Evolutionary conservation across 2,113 vertebrate species (phyloP), one percentile per base, ranked within the genome.

Genomic region (Ctenodactylus gundi): DNA sequence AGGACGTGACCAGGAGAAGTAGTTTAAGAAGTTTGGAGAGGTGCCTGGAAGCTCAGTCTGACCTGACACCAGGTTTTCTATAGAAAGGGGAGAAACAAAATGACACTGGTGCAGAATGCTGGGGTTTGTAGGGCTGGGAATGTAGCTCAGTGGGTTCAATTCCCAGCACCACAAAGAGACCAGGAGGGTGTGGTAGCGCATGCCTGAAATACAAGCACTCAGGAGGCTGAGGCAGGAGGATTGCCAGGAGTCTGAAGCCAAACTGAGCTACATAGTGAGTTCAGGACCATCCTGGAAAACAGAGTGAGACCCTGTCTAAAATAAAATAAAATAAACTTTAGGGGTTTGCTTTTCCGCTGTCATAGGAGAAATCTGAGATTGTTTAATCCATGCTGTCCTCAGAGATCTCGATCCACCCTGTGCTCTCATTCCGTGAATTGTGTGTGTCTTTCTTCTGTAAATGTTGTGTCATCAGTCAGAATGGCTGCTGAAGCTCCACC

Each of bases 91-190:
- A 76, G 62, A 92, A 86, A 14, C 23, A 82, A 85, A 89, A 51
- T 64, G 85, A 88, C 58, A 68, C 18, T 84, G 77, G n/a, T 78
- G 88, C 62, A 81, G 62, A 88, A n/a, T n/a, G n/a, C n/a, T n/a
- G n/a, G n/a, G n/a, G n/a, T n/a, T n/a, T n/a, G n/a, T n/a, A n/a
- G n/a, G n/a, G n/a, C n/a, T n/a, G n/a, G n/a, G n/a, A n/a, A n/a
- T n/a, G n/a, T n/a, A n/a, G n/a, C n/a, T n/a, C n/a, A n/a, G n/a
- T n/a, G n/a, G n/a, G n/a, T n/a, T n/a, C n/a, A n/a, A n/a, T n/a
- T n/a, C n/a, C n/a, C n/a, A n/a, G n/a, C n/a, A n/a, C n/a, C n/a
- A n/a, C n/a, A n/a, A n/a, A n/a, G n/a, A n/a, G n/a, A n/a, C n/a
- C n/a, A n/a, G n/a, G n/a, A n/a, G n/a, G n/a, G n/a, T n/a, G n/a